Conservation (phyloP, 2,797 vertebrate genomes). For the Microhierax caerulescens region DNA sequence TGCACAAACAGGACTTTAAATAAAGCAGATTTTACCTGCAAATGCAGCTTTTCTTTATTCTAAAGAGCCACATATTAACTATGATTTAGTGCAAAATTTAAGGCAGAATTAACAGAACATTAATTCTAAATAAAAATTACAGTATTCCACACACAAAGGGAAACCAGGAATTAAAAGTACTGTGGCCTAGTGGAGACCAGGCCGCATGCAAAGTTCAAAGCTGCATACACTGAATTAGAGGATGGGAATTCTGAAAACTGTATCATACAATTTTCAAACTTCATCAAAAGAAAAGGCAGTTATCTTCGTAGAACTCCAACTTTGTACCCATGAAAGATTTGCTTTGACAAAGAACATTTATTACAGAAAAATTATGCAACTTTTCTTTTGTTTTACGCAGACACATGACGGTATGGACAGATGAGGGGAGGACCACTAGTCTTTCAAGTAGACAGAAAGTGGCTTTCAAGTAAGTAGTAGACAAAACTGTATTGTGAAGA, state of each 20-base stretch:
- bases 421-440: not conserved
- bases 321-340: not conserved
- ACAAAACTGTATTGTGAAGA: not conserved
- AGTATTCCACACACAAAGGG: not conserved
- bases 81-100: not conserved
- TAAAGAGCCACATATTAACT: not conserved
- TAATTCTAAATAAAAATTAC: not conserved
- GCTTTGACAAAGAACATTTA: not conserved
- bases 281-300: not conserved
- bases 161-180: not conserved
- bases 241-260: not conserved
- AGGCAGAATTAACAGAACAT: not conserved
- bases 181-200: not conserved
- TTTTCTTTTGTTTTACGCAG: not conserved
- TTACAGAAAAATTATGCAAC: not conserved
- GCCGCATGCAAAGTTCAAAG: not conserved
- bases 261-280: not conserved
- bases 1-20: not conserved
- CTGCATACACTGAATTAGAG: not conserved
- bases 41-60: not conserved
- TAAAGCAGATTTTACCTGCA: not conserved
- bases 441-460: not conserved
- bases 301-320: not conserved
- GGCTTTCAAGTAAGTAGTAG: not conserved
- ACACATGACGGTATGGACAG: accelerated